Conservation (phyloP, 2,113 vertebrate genomes). For the Felis chaus region DNA sequence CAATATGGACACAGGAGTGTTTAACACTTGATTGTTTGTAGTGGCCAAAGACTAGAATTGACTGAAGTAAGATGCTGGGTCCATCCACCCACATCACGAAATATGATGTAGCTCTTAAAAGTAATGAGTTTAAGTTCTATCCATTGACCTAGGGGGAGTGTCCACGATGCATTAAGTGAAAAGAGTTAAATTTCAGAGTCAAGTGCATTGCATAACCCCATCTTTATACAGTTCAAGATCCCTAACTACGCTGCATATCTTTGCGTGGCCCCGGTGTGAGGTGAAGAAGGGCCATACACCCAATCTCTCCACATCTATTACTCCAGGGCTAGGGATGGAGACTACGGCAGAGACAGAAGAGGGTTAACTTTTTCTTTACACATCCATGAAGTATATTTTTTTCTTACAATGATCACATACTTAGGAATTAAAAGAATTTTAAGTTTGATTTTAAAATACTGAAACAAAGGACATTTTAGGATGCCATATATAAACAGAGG, state of each 20-base stretch:
- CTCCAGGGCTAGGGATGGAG: neutral
- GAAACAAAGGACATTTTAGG: slow-evolving; percentile 41
- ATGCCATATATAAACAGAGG: neutral
- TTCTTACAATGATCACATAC: neutral
- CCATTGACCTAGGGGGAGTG: neutral
- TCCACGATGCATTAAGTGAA: neutral
- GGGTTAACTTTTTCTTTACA: neutral
- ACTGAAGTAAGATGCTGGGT: neutral
- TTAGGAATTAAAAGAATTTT: slow-evolving; percentile 21
- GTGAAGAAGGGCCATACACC: neutral
- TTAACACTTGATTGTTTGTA: neutral
- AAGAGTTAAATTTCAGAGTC: neutral
- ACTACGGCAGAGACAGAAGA: neutral
- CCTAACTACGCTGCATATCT: neutral
- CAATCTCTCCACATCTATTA: neutral
- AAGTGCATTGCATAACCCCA: neutral
- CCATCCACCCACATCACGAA: neutral
- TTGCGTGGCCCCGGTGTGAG: neutral
- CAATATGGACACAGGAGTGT: neutral
- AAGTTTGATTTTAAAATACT: slow-evolving; percentile 17
- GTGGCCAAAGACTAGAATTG: neutral
- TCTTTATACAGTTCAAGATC: neutral
- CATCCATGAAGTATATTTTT: neutral
- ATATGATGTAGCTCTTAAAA: neutral
- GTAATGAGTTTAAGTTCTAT: neutral